Evolutionary conservation across 2,888 invertebrate species (phyloP), one percentile per base, ranked within the genome.

Genomic region (Drosophila stalkeri): DNA sequence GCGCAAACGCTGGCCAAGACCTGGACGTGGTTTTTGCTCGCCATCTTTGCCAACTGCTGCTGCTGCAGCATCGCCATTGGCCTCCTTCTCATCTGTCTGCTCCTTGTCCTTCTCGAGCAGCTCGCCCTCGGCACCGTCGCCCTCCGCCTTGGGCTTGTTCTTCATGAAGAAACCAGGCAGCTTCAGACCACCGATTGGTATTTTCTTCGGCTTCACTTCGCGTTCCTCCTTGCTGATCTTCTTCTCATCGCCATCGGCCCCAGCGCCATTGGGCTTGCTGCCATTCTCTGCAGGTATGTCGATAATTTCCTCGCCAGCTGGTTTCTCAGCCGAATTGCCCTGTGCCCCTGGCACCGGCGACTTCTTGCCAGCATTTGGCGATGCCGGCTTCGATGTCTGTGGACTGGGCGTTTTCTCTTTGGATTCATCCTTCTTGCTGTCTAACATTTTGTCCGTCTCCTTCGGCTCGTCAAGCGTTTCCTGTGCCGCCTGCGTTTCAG

Each of bases 181-280:
- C 93, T 97, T 97, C 77, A 97, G 96, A n/a, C 96, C 97, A 57
- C 97, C 97, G 87, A 97, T 97, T 6, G 97, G 97, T 86, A 97
- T 97, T 92, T 96, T 97, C 92, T 96, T 96, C 68, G 96, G 96
- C 90, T 96, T 96, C 39, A 96, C 96, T 93, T 96, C 96, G 73
- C 96, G 94, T 57, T 96, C 96, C 81, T 96, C 95, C 82, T 95
- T 95, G 8, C 94, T 95, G 37, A 92, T 80, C 75, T 92, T 92
- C 62, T 91, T 90, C 31, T 92, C 91, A 33, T 91, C 92, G 12
- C 54, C 33, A 1, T 80, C 82, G 79, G 49, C 43, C 16, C 52
- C 52, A 11, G 54, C 56, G 3, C 60, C 77, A n/a, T 62, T 70
- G 12, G 71, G 39, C 18, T 90, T 84, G 52, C 51, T 74, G 61